phyloP scores from a whole-genome alignment of 2,888 invertebrate species.

The Schrankia costaestrigalis region DNA sequence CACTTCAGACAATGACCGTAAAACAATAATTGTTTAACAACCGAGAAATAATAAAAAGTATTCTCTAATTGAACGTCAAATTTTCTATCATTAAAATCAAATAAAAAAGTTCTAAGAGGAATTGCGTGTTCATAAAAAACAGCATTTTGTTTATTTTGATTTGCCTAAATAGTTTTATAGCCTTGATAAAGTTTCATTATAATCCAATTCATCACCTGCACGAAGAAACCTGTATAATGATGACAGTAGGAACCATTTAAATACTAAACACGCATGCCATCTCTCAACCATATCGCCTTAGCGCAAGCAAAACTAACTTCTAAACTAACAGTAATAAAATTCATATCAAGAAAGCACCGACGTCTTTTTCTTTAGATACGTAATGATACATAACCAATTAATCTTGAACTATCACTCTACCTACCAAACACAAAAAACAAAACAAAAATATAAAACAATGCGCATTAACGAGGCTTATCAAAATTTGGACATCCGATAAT shows the following conservation, averaged over 20 bases:
- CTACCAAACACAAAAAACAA: conserved; percentile 1
- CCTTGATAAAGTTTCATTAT: conserved; percentile 69
- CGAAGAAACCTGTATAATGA: conserved; percentile 42
- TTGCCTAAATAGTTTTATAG: conserved; percentile 51
- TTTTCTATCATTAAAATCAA: conserved; percentile 34
- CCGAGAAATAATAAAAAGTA: conserved; percentile 29
- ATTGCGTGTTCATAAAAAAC: conserved; percentile 50
- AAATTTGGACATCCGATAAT: conserved; percentile 40
- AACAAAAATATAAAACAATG: conserved; percentile 8
- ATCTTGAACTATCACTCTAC: conserved; percentile 28
- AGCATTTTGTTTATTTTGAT: conserved; percentile 47
- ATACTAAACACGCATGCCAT: conserved; percentile 34
- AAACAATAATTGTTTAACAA: conserved; percentile 15
- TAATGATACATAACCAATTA: conserved; percentile 37
- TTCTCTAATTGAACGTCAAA: conserved; percentile 32
- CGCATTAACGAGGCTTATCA: conserved; percentile 31
- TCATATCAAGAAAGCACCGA: conserved; percentile 13
- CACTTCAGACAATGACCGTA: conserved; percentile 11
- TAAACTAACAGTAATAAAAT: conserved; percentile 22
- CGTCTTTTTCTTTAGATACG: conserved; percentile 25
- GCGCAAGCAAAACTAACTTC: conserved; percentile 23
- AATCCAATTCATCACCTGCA: conserved; percentile 50
- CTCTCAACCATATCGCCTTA: conserved; percentile 19
- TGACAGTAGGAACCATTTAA: conserved; percentile 48
- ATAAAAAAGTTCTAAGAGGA: conserved; percentile 34